Percentiles rank a stretch among this genome's conserved stretches.
These are phyloP conservation scores for Actinopyga echinites DNA, from an alignment of 53 echinoderm and acorn worm species.

Conservation along the genomic window DNA sequence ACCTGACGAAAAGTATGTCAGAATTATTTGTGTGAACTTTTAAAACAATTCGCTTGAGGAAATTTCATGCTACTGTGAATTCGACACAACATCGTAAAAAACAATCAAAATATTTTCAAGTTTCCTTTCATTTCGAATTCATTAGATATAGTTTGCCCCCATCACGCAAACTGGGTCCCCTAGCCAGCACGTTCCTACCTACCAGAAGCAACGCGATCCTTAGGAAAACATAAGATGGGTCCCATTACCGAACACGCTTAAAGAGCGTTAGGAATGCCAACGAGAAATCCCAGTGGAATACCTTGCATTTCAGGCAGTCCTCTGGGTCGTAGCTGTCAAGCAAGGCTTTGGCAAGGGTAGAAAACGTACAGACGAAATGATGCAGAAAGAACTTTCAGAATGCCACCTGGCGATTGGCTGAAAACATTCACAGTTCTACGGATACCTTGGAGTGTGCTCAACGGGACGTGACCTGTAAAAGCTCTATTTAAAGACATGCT, in stretches of 20 bases:
- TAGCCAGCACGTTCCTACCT: no score
- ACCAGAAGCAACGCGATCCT: slow-evolving; percentile 1
- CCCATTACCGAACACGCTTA: slow-evolving; percentile 3
- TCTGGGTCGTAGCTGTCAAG: slow-evolving; percentile 1
- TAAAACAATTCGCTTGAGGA: no score
- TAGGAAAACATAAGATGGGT: slow-evolving; percentile 18
- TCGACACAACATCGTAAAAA: no score
- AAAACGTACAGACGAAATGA: no score
- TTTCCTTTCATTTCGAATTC: no score
- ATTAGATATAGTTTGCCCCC: no score
- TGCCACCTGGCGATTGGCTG: slow-evolving; percentile 24
- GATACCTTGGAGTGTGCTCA: background rate
- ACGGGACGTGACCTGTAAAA: no score
- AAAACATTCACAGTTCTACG: background rate
- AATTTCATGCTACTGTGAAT: no score
- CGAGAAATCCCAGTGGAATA: slow-evolving; percentile 28
- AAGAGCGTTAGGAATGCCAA: slow-evolving; percentile 17
- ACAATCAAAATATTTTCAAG: no score
- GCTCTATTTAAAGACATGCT: background rate
- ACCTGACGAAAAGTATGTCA: no score
- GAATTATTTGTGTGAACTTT: no score
- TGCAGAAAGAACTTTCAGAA: slow-evolving; percentile 1
- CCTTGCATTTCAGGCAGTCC: slow-evolving; percentile 18
- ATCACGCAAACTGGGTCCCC: no score
- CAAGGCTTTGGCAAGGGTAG: background rate